These are phyloP conservation scores for Erythrolamprus reginae DNA, from an alignment of 2,113 vertebrate species.

Conservation along the genomic window DNA sequence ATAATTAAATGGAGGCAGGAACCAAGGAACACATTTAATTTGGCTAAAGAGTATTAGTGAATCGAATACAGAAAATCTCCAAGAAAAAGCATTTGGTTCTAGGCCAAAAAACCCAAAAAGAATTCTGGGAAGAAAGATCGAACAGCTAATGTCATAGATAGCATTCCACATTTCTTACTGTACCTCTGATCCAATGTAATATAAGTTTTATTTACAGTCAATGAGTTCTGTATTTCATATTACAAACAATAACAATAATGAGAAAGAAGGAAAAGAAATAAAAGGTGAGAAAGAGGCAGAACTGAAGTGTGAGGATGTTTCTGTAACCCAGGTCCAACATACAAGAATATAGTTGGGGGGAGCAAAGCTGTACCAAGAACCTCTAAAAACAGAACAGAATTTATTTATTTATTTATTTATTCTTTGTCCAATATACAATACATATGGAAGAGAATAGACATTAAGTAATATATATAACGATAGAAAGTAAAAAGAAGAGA, in stretches of 20 bases:
- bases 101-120: not conserved
- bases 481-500: too few relatives aligned
- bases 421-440: too few relatives aligned
- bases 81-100: not conserved
- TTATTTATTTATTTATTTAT: too few relatives aligned
- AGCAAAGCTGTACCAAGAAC: not conserved
- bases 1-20: not conserved
- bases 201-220: not conserved
- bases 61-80: not conserved
- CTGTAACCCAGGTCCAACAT: not conserved
- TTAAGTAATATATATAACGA: too few relatives aligned
- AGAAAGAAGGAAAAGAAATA: not conserved
- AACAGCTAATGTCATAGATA: not conserved
- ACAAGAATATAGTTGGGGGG: not conserved
- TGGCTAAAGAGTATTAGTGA: not conserved
- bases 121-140: not conserved
- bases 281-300: not conserved
- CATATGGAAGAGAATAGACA: too few relatives aligned
- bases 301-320: not conserved
- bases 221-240: not conserved
- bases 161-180: not conserved
- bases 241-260: not conserved
- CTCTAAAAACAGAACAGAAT: not conserved
- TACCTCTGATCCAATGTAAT: not conserved
- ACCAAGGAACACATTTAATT: not conserved